Conservation (phyloP, 2,797 vertebrate species). For the Stomatorhinus walkeri region DNA sequence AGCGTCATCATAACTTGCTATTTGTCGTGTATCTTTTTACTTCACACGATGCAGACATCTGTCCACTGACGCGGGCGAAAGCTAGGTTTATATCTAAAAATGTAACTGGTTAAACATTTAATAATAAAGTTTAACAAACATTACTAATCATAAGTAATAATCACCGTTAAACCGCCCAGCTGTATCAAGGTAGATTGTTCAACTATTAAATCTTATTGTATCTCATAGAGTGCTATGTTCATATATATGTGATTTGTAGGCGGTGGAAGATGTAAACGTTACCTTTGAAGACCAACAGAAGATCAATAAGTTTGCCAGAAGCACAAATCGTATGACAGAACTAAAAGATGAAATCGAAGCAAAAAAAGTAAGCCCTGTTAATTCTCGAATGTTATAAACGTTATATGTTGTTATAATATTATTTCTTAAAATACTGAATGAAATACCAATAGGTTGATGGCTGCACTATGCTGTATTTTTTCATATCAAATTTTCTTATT, state of each 20-base stretch:
- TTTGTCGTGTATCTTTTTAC: neutral
- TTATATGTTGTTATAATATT: neutral
- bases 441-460: neutral
- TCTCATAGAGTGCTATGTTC: neutral
- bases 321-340: slow-evolving; percentile 86
- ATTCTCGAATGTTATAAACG: neutral
- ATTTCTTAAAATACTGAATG: neutral
- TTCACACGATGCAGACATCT: neutral
- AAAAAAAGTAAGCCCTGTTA: slow-evolving; percentile 69
- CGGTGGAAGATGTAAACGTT: slow-evolving; percentile 91
- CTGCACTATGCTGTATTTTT: neutral
- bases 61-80: neutral
- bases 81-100: neutral
- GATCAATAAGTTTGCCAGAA: slow-evolving; percentile 95
- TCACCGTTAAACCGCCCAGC: neutral
- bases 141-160: neutral
- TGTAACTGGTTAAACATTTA: neutral
- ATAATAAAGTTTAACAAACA: neutral
- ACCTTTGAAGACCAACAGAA: slow-evolving; percentile 97
- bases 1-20: neutral
- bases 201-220: neutral
- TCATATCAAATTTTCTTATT: neutral
- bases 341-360: slow-evolving; percentile 92
- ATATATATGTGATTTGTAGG: slow-evolving; percentile 53
- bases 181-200: neutral